Evolutionary conservation across 2,888 invertebrate species (phyloP), one percentile per base, ranked within the genome.

Genomic region (Drosophila neotestacea): DNA sequence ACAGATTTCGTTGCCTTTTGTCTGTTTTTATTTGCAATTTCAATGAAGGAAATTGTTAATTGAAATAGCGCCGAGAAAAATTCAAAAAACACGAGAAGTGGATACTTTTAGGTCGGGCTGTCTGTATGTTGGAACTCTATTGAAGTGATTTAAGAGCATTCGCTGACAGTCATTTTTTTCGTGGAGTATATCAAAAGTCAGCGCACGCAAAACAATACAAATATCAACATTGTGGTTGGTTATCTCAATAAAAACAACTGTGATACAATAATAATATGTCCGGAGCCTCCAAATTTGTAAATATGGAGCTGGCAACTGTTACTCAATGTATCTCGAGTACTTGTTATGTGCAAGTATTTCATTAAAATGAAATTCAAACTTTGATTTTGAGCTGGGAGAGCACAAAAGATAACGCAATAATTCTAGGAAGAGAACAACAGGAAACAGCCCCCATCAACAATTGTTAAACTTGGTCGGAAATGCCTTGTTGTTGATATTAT

Each of bases 21-120:
- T 56, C 55, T 81, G 79, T 64, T 77, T 85, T 75, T 60, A 81
- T 88, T 85, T 85, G 81, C 81, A 88, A 85, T 73, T 47, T 48
- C 62, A 85, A 73, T 59, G 42, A 69, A 67, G 70, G 70, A 79
- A 82, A 79, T 74, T 74, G 73, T 59, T 72, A 77, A 82, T 79
- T 66, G 30, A 73, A 86, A 74, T 59, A 60, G 58, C 65, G 59
- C 34, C 51, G 36, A 66, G 42, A 68, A 58, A 60, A 41, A 64
- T 54, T 41, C 64, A 30, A 30, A 52, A 28, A 54, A 30, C 22
- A 13, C 4, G 11, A 41, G 34, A 11, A 27, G 27, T 10, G 27
- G 55, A 42, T 32, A 30, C 50, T 48, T 62, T 55, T 36, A 48
- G 30, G 16, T 32, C 32, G 5, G 30, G 5, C 41, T 44, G 51